These are phyloP conservation scores for Drosophila longiperda DNA, from an alignment of 2,888 invertebrate species.

Conservation along the genomic window DNA sequence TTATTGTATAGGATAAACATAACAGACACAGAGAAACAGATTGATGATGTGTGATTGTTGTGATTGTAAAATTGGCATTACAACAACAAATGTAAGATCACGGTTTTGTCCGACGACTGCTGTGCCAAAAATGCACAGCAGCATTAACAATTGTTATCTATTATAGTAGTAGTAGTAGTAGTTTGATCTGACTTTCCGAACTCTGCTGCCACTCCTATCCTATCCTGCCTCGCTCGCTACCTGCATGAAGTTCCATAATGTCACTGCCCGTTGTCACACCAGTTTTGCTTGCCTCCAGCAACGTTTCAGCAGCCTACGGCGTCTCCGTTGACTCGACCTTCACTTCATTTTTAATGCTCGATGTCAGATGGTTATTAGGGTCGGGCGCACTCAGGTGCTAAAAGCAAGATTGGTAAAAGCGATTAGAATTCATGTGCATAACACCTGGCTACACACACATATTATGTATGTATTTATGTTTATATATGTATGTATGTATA, in stretches of 20 bases:
- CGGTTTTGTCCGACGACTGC: constrained; percentile 17
- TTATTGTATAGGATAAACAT: constrained; percentile 34
- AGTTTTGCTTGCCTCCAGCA: constrained; percentile 47
- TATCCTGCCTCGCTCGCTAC: constrained; percentile 6
- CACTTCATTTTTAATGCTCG: constrained; percentile 87
- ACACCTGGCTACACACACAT: constrained; percentile 8
- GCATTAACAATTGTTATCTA: constrained; percentile 23
- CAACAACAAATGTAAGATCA: constrained; percentile 36
- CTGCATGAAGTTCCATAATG: constrained; percentile 50
- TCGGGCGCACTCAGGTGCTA: constrained; percentile 93
- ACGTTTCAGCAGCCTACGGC: constrained; percentile 86
- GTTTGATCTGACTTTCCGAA: constrained; percentile 33
- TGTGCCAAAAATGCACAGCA: constrained; percentile 12
- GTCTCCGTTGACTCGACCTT: constrained; percentile 94
- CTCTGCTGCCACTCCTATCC: constrained; percentile 1
- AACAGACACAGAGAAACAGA: constrained; percentile 37
- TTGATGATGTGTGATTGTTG: constrained; percentile 21
- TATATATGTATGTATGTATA: constrained; percentile 33
- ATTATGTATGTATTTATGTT: constrained; percentile 22
- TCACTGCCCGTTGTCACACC: constrained; percentile 71
- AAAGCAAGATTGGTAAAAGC: constrained; percentile 75
- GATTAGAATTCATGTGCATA: constrained; percentile 42
- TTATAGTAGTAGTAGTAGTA: constrained; percentile 38
- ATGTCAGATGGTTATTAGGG: constrained; percentile 92
- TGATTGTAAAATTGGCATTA: constrained; percentile 31